Evolutionary conservation across 2,113 vertebrate genomes (phyloP), one percentile per base, ranked within the genome.

Genomic region (Solea senegalensis): DNA sequence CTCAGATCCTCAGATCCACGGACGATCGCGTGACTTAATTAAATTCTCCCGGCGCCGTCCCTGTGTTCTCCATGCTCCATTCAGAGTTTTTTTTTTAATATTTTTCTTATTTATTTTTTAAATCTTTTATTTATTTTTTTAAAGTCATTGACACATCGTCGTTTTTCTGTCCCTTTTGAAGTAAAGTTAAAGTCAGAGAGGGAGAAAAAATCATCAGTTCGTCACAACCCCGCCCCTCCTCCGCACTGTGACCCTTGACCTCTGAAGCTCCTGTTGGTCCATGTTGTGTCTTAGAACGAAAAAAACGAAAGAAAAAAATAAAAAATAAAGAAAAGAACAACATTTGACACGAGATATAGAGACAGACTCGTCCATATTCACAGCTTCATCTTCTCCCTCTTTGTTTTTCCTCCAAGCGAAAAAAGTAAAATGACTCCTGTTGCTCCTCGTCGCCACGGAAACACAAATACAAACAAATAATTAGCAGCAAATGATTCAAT

Each of bases 271-370:
- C 80, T 63, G 59, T 83, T 89, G 88, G 89, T 92, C 89, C 90
- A 39, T 89, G 76, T 72, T 62, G 86, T 88, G 86, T 88, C 88
- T 83, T 80, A 62, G 70, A 88, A 85, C 0, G 34, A 34, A 34
- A 34, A 34, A 21, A 21, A 21, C 1, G 21, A 21, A 21, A 21
- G 21, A 34, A 34, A 34, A 34, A 34, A 34, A 34, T 1, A 3
- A 34, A 87, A 91, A 84, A 83, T 65, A 85, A 90, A 21, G 21
- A 21, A 21, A 91, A 81, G 58, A 92, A 91, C 87, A 86, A 91
- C 89, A 86, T 85, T 81, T 84, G 85, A 89, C 83, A 90, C 90
- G 74, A 88, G 78, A 86, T 88, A 91, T 85, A 91, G 89, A 91
- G 34, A 34, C 85, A 91, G 73, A 88, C 84, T 81, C 78, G 54